Percentiles rank a stretch among this genome's conserved stretches.
phyloP scores from a whole-genome alignment of 1,140 invertebrate genomes.

The Aphaenogaster floridana region DNA sequence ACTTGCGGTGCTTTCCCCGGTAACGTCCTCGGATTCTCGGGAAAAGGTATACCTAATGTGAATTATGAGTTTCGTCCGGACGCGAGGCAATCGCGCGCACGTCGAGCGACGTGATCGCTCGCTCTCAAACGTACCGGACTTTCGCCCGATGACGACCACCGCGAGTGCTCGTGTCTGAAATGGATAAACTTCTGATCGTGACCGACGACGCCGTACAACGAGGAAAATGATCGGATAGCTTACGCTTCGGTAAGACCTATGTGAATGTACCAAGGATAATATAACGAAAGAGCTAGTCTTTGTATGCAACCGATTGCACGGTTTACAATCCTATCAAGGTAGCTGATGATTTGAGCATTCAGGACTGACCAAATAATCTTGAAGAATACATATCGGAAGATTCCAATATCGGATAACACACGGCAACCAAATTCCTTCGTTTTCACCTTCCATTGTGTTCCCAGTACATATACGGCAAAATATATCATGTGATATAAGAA shows the following conservation, averaged over 20 bases:
- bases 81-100: constrained; percentile 9
- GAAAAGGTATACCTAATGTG: constrained; percentile 34
- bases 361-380: constrained; percentile 26
- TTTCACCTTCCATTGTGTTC: constrained; percentile 12
- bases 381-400: constrained; percentile 34
- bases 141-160: constrained; percentile 13
- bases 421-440: neutral
- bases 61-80: constrained; percentile 13
- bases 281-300: neutral
- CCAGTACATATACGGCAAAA: neutral
- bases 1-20: neutral
- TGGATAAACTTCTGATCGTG: constrained; percentile 40
- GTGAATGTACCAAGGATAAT: neutral
- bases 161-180: constrained; percentile 8
- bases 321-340: constrained; percentile 15
- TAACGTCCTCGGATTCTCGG: constrained; percentile 30
- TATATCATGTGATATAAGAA: constrained; percentile 8
- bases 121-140: neutral
- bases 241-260: neutral
- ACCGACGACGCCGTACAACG: constrained; percentile 26
- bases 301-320: neutral
- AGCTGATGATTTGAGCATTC: neutral
- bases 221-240: constrained; percentile 23
- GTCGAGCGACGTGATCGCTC: constrained; percentile 22
- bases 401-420: constrained; percentile 10